phyloP scores from a whole-genome alignment of 2,797 vertebrate genomes.

The Cheirogaleus major region DNA sequence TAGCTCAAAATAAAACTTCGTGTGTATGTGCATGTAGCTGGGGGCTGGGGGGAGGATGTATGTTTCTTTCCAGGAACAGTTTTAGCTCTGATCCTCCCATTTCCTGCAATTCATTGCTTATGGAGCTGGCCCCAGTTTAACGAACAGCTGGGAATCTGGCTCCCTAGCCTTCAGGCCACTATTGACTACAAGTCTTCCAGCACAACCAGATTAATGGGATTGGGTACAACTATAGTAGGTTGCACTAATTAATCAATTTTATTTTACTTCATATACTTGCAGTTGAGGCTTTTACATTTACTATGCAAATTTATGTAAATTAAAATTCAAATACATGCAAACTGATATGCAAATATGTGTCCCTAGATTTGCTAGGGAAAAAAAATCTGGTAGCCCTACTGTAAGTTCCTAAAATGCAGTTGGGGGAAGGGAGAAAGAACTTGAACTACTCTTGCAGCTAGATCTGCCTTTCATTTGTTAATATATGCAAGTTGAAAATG shows the following conservation, averaged over 20 bases:
- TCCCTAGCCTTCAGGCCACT: slow-evolving; percentile 69
- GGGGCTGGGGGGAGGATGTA: not conserved
- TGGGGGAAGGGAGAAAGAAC: slow-evolving; percentile 71
- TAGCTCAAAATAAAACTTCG: not conserved
- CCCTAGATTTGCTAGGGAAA: slow-evolving; percentile 78
- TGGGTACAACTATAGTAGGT: slow-evolving; percentile 70
- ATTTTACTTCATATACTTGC: slow-evolving; percentile 79
- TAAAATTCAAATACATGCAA: slow-evolving; percentile 79
- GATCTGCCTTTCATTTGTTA: slow-evolving; percentile 82
- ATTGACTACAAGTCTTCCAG: slow-evolving; percentile 67
- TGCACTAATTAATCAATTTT: slow-evolving; percentile 83
- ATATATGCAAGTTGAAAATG: slow-evolving; percentile 81
- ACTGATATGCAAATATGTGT: slow-evolving; percentile 80
- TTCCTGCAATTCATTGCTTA: slow-evolving; percentile 30
- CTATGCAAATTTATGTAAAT: slow-evolving; percentile 81
- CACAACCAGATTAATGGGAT: slow-evolving; percentile 76
- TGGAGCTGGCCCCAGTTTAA: slow-evolving; percentile 39
- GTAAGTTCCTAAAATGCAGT: slow-evolving; percentile 74
- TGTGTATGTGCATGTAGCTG: not conserved
- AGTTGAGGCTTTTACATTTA: slow-evolving; percentile 66
- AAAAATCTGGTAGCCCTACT: slow-evolving; percentile 82
- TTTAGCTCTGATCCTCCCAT: slow-evolving; percentile 20
- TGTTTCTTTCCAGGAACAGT: slow-evolving; percentile 1
- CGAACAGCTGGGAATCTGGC: slow-evolving; percentile 66
- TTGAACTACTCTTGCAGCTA: slow-evolving; percentile 69